Percentiles rank a stretch among this genome's conserved stretches.
phyloP scores from a whole-genome alignment of 2,113 vertebrate genomes.

The Ptyas mucosa region DNA sequence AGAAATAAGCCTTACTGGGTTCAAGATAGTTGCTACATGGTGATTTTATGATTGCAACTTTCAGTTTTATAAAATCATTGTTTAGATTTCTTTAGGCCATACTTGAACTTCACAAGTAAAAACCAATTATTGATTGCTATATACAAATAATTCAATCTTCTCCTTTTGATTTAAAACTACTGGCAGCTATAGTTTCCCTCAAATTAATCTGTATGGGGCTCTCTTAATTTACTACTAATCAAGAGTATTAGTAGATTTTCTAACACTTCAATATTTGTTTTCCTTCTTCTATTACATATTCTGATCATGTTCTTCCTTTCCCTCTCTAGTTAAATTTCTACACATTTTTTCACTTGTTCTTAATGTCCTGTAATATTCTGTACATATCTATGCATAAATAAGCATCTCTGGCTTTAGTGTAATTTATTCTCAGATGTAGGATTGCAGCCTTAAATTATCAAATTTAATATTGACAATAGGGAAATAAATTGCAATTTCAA shows the following conservation, averaged over 20 bases:
- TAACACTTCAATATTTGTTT: not conserved
- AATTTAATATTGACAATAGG: not conserved
- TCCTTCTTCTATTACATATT: not conserved
- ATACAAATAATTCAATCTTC: conserved; percentile 7
- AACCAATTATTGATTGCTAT: not conserved
- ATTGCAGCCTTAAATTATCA: not conserved
- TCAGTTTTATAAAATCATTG: conserved; percentile 4
- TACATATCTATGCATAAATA: not conserved
- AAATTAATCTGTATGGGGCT: not conserved
- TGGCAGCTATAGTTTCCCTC: not conserved
- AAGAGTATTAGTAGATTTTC: not conserved
- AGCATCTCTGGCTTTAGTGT: not conserved
- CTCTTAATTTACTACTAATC: not conserved
- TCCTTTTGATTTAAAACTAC: not conserved
- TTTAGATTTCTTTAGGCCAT: not conserved
- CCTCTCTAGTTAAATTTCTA: not conserved
- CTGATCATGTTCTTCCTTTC: not conserved
- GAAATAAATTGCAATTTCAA: not conserved
- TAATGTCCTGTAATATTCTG: not conserved
- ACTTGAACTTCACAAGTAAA: conserved; percentile 1
- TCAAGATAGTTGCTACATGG: not conserved
- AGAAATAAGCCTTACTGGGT: not conserved
- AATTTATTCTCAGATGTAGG: not conserved
- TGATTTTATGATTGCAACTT: not conserved
- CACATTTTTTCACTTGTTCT: not conserved